Percentiles rank a stretch among this genome's conserved stretches.
Evolutionary conservation across 2,888 invertebrate genomes (phyloP).

Genomic region (Deroplatys truncata): DNA sequence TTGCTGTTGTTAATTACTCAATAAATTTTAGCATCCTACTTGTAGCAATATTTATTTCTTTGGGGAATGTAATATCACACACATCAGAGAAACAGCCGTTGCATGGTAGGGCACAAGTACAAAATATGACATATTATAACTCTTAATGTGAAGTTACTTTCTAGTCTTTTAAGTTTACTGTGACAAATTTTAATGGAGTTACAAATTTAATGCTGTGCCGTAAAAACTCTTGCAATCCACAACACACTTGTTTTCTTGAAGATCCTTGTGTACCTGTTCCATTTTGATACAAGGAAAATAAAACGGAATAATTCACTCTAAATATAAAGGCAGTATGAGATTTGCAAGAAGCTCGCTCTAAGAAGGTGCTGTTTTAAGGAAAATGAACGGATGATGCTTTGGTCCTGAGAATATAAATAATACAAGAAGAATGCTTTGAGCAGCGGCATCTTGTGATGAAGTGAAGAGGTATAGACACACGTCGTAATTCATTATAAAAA

Average conservation of each 20-base stretch:
- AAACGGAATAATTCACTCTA: not conserved
- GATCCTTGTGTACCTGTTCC: not conserved
- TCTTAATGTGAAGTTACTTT: not conserved
- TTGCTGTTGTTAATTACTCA: not conserved
- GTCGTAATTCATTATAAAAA: not conserved
- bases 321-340: not conserved
- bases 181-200: not conserved
- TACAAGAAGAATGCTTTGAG: slow-evolving; percentile 18
- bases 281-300: too few relatives aligned
- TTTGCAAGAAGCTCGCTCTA: too few relatives aligned
- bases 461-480: not conserved
- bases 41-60: not conserved
- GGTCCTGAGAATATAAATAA: slow-evolving; percentile 22
- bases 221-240: too few relatives aligned
- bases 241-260: too few relatives aligned
- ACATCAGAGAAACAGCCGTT: not conserved
- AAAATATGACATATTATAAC: not conserved
- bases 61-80: not conserved
- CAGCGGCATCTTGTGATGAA: slow-evolving; percentile 24
- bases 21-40: not conserved
- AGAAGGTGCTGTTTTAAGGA: not conserved
- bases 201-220: not conserved
- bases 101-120: not conserved
- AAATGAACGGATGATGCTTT: not conserved
- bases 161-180: not conserved